A percentile compares a stretch with the other conserved stretches of the same genome.
Conservation (phyloP, 1,140 invertebrate genomes). For the Cydia splendana region DNA sequence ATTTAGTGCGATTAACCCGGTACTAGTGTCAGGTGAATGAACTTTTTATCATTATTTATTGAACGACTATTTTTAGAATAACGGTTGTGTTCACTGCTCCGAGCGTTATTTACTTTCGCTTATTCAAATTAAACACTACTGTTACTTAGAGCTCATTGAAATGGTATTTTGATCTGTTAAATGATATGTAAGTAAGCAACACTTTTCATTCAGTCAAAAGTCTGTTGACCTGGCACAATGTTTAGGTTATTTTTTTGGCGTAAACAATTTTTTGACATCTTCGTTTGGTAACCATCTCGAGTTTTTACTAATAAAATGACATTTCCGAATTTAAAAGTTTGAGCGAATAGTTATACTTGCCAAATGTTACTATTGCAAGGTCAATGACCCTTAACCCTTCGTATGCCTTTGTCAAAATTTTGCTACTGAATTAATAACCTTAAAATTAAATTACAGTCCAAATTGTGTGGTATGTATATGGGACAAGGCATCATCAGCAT, state of each 20-base stretch:
- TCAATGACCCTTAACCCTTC: background rate
- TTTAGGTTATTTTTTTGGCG: background rate
- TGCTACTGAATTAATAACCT: too few species aligned
- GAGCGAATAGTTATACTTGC: too few species aligned
- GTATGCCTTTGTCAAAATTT: too few species aligned
- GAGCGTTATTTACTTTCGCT: constrained; percentile 27
- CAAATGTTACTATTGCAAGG: background rate
- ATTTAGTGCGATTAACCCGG: constrained; percentile 44
- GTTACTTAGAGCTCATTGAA: background rate
- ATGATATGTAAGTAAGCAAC: background rate
- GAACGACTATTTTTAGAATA: constrained; percentile 18
- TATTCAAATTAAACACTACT: constrained; percentile 8
- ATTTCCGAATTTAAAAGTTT: too few species aligned
- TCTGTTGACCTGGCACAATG: background rate
- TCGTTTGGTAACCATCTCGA: background rate
- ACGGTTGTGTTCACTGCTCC: constrained; percentile 19
- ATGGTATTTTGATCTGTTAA: background rate
- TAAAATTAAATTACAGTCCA: too few species aligned
- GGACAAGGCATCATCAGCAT: too few species aligned
- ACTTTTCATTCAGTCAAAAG: background rate
- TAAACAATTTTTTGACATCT: background rate
- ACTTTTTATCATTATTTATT: constrained; percentile 36
- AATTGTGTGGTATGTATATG: too few species aligned
- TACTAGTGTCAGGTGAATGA: constrained; percentile 55
- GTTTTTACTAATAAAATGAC: too few species aligned